These are phyloP conservation scores for Antidorcas marsupialis DNA, from an alignment of 2,113 vertebrate species.

Conservation along the genomic window DNA sequence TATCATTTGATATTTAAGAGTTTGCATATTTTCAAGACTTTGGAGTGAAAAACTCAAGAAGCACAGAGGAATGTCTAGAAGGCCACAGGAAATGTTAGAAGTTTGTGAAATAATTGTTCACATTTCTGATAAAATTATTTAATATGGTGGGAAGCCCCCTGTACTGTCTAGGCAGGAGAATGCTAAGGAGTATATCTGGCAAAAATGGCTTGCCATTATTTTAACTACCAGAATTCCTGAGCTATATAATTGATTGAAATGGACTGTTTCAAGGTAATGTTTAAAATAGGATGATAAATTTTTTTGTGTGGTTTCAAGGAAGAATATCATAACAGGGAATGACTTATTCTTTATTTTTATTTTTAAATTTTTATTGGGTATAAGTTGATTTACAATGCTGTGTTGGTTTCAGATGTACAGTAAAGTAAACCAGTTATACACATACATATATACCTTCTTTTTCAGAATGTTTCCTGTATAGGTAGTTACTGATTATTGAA, in stretches of 20 bases:
- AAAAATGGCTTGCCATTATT: neutral
- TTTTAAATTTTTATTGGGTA: neutral
- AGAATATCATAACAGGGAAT: neutral
- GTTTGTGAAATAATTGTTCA: neutral
- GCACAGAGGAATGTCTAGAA: neutral
- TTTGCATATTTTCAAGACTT: neutral
- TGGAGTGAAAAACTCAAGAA: neutral
- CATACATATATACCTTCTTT: neutral
- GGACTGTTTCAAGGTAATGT: neutral
- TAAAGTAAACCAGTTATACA: neutral
- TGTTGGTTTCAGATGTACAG: neutral
- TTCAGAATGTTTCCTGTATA: neutral
- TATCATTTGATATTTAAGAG: neutral
- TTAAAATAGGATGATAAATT: neutral
- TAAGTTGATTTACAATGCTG: neutral
- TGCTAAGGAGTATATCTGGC: neutral
- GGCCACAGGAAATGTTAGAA: neutral
- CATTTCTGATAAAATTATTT: neutral
- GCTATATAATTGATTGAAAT: neutral
- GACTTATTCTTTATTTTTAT: neutral
- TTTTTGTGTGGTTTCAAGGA: neutral
- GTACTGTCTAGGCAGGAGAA: neutral
- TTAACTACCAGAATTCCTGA: neutral
- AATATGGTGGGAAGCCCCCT: neutral
- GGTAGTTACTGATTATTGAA: neutral